A percentile compares a stretch with the other conserved stretches of the same genome.
Conservation (phyloP, 2,113 vertebrate genomes). For the Bufo bufo region DNA sequence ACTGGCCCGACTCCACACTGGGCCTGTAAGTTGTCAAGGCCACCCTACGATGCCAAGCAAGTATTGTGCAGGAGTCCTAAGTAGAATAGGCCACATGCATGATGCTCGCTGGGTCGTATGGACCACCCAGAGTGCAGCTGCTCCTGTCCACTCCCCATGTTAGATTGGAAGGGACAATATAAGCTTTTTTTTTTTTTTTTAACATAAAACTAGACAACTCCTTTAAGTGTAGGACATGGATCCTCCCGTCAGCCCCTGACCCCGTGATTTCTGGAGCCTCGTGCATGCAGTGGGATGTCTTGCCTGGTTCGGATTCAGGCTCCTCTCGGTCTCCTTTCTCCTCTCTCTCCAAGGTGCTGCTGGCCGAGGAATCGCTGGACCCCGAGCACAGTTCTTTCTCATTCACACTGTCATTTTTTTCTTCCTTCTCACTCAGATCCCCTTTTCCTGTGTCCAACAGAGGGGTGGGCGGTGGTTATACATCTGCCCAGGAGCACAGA, state of each 20-base stretch:
- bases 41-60: no score
- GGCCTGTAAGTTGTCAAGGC: no score
- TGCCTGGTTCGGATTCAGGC: conserved; percentile 62
- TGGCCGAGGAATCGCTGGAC: conserved; percentile 50
- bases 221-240: neutral
- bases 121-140: no score
- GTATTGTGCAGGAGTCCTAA: no score
- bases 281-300: conserved; percentile 40
- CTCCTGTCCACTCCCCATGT: no score
- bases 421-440: conserved; percentile 58
- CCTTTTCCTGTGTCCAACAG: conserved; percentile 43
- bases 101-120: no score
- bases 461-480: conserved; percentile 4
- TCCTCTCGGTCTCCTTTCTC: conserved; percentile 57
- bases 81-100: no score
- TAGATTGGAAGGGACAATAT: no score
- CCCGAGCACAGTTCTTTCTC: conserved; percentile 51
- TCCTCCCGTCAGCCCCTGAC: neutral
- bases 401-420: conserved; percentile 51
- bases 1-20: no score
- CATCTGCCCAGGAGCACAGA: neutral
- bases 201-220: neutral
- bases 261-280: neutral
- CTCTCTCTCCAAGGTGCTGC: conserved; percentile 59
- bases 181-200: no score